Evolutionary conservation across 2,797 vertebrate genomes (phyloP), one percentile per base, ranked within the genome.

Genomic region (Streptopelia turtur): DNA sequence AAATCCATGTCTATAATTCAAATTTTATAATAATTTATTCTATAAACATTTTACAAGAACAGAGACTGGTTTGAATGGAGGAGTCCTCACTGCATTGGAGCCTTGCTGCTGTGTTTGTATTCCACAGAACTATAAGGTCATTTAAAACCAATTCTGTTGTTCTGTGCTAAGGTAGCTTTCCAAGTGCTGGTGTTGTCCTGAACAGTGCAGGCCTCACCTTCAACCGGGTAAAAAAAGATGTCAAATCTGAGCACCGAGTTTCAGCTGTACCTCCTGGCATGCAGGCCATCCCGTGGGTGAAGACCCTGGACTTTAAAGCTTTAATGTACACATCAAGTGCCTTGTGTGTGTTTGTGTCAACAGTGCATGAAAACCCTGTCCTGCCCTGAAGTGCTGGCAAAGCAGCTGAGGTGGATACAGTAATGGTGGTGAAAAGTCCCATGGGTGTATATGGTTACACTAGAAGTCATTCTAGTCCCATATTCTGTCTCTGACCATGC

Each of bases 281-380:
- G 24, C 28, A 71, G 37, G 13, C 11, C 57, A 50, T 55, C 18
- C 27, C 16, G 9, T 89, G n/a, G 7, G 13, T 82, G 88, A 94
- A 86, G 31, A 43, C 17, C 13, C 35, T 53, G 16, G 21, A 20
- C 23, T 71, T 75, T 16, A 53, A 27, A 86, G 31, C 7, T 5
- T 35, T 4, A 0, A 13, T 69, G 18, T 9, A 7, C 3, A 1
- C 3, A 4, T 53, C 56, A 74, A 5, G 20, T 41, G 17, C 55
- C 13, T 53, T 30, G 20, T 49, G 20, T 60, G 43, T 43, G 43
- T 43, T 43, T 43, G 39, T 77, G 35, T 68, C 56, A 74, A 45
- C 56, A 63, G 33, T 13, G 6, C 60, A 30, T 1, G 6, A 71
- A 53, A 84, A 55, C n/a, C n/a, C 43, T 70, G 2, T 13, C 22